Percentiles rank a stretch among this genome's conserved stretches.
phyloP scores from a whole-genome alignment of 2,888 invertebrate genomes.

The Exephanes ischioxanthus region DNA sequence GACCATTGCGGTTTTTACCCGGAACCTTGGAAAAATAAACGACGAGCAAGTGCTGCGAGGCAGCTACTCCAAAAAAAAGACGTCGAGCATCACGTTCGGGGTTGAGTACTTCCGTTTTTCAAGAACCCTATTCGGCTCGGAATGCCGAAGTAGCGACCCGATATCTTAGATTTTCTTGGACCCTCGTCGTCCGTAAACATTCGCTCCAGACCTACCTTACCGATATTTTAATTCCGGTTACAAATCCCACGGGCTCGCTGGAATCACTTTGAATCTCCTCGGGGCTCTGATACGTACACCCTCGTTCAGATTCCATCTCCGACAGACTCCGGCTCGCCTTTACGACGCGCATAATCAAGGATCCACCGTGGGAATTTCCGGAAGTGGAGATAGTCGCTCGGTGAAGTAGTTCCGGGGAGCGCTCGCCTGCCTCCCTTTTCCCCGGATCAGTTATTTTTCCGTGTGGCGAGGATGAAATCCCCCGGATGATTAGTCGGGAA shows the following conservation, averaged over 20 bases:
- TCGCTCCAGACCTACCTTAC: not conserved
- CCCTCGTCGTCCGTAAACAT: not conserved
- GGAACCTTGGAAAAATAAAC: not conserved
- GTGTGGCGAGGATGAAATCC: not conserved
- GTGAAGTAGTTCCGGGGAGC: not conserved
- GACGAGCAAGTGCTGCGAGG: not conserved
- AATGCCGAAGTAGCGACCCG: not conserved
- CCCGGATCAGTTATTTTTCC: not conserved
- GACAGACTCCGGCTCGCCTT: conserved; percentile 10
- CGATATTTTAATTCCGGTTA: conserved; percentile 58
- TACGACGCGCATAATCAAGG: conserved; percentile 60
- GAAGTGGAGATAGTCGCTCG: not conserved
- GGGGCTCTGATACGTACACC: conserved; percentile 1
- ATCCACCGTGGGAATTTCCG: conserved; percentile 58
- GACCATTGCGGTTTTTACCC: not conserved
- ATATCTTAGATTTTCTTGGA: not conserved
- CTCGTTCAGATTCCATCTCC: not conserved
- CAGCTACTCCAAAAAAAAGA: not conserved
- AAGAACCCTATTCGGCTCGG: not conserved
- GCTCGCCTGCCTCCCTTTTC: not conserved
- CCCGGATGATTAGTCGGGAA: conserved; percentile 18
- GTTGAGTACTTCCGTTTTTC: not conserved
- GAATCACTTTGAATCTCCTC: conserved; percentile 60
- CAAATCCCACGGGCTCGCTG: conserved; percentile 52
- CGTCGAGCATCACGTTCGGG: not conserved